These are phyloP conservation scores for Monarcha castaneiventris DNA, from an alignment of 2,113 vertebrate genomes.

Conservation along the genomic window DNA sequence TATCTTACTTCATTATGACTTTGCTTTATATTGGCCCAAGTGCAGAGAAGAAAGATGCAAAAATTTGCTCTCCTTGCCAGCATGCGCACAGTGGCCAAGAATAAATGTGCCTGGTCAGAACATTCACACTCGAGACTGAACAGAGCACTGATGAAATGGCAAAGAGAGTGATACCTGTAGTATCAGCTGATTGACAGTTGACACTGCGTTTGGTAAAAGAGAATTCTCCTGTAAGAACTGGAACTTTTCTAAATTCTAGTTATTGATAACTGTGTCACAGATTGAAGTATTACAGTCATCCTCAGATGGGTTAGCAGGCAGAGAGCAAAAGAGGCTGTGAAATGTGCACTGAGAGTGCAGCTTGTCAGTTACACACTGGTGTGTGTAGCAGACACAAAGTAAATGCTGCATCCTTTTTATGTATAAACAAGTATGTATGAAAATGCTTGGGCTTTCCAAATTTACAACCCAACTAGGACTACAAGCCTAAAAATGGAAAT, in stretches of 20 bases:
- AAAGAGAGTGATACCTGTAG: not conserved
- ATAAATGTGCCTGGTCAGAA: not conserved
- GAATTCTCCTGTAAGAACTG: not conserved
- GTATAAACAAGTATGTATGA: not conserved
- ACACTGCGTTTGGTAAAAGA: not conserved
- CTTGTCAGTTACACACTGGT: not conserved
- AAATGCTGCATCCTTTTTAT: not conserved
- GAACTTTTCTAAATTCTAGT: not conserved
- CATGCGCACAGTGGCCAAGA: not conserved
- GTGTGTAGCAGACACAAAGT: not conserved
- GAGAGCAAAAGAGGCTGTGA: not conserved
- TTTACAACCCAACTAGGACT: not conserved
- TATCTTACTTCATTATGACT: not conserved
- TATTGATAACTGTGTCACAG: not conserved
- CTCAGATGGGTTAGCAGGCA: not conserved
- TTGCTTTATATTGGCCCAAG: not conserved
- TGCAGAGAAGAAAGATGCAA: not conserved
- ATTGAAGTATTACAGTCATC: not conserved
- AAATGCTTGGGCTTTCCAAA: not conserved
- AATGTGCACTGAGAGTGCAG: not conserved
- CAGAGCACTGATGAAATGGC: not conserved
- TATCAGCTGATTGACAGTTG: not conserved
- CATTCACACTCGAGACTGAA: not conserved
- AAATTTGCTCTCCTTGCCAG: not conserved
- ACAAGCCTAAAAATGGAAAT: not conserved